Base-by-base conservation (phyloP, 1,140 invertebrate genomes). In the Melanaphis sacchari region DNA sequence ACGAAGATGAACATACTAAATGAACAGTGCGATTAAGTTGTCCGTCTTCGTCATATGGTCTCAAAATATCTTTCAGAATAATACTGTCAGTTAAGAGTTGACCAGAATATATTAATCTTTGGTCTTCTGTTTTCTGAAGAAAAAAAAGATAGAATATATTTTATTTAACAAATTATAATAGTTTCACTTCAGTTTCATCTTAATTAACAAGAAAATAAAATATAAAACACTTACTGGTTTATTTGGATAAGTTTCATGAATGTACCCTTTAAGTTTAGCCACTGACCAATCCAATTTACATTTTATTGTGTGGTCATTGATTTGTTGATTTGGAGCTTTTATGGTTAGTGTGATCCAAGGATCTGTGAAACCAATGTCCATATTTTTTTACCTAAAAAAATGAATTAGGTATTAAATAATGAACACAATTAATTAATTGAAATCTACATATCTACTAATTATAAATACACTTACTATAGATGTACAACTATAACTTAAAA, bases 31-130 rank as follows among this genome's bases (percentile, higher is more conserved):
- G 97, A 84, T 96, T 96, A 82, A 97, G 96, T 94, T 97, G 96
- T 54, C 96, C 96, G 94, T 97, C 97, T 31, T 93, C 91, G 94
- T 98, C 97, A 94, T 97, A 97, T 84, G 96, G 96, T 85, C 97
- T 96, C 59, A 98, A 95, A 52, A 99, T 96, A 95, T 99, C 98
- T 95, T 98, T 98, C 52, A 99, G 95, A 93, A 96, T 96, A 46
- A 96, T 95, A 59, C 96, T 96, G 95, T 99, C 98, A 81, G 96
- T 97, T 90, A 99, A 95, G 26, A 99, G 95, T 95, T 98, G 97
- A n/a, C 98, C 98, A 21, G 97, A 98, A 95, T 98, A 99, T 94
- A 99, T 98, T 1, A 99, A 96, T 95, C 98, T 98, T 94, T 98
- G 98, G 94, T 98, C 97, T 94, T 97, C 96, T 92, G 96, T 96